phyloP scores from a whole-genome alignment of 2,797 vertebrate species.

The Sebastes diaconus region DNA sequence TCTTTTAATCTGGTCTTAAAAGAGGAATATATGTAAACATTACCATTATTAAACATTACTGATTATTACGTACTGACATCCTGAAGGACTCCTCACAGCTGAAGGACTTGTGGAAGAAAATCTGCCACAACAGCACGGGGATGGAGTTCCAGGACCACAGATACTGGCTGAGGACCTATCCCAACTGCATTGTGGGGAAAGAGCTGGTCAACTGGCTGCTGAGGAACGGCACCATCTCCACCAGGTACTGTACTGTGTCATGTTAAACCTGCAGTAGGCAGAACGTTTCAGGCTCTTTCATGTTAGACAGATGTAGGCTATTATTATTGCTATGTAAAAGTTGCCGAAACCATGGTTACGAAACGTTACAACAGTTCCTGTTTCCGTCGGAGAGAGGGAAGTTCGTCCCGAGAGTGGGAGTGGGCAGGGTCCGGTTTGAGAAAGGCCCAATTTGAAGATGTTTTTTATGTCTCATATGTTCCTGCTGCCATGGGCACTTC shows the following conservation, averaged over 20 bases:
- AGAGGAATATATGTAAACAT: too few relatives aligned
- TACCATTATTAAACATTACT: background rate
- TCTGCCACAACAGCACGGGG: slow-evolving; percentile 95
- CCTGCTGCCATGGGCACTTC: background rate
- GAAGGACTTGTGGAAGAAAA: slow-evolving; percentile 98
- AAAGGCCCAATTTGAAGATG: background rate
- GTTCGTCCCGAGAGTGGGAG: too few relatives aligned
- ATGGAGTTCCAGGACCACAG: slow-evolving; percentile 99
- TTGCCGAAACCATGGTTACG: too few relatives aligned
- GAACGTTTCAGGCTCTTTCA: too few relatives aligned
- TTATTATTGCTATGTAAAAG: too few relatives aligned
- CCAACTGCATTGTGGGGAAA: slow-evolving; percentile 98
- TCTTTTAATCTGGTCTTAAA: too few relatives aligned
- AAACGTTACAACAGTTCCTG: too few relatives aligned
- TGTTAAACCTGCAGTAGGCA: background rate
- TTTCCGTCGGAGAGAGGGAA: too few relatives aligned
- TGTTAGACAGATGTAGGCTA: too few relatives aligned
- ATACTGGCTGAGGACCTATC: slow-evolving; percentile 97
- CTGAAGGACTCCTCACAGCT: slow-evolving; percentile 94
- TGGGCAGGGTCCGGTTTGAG: too few relatives aligned
- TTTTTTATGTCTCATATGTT: background rate
- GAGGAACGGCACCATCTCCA: slow-evolving; percentile 94
- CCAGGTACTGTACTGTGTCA: slow-evolving; percentile 80
- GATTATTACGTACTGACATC: background rate
- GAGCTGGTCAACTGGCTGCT: slow-evolving; percentile 98